Evolutionary conservation across 2,888 invertebrate genomes (phyloP).

Genomic region (Lissocephala sabroskyi): DNA sequence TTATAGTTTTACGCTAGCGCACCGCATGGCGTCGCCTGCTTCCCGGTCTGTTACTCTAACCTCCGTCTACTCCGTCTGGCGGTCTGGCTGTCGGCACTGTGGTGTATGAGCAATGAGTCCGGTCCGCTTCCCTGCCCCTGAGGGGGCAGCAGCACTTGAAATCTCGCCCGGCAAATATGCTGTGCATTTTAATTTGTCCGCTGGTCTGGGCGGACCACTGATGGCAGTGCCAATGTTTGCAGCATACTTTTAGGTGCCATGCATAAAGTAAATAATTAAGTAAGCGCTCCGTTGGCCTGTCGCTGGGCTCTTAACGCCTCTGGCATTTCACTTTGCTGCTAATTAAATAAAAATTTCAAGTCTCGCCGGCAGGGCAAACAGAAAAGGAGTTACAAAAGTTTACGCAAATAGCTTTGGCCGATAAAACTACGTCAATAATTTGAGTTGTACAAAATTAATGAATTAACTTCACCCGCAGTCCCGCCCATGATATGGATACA

Average conservation of each 20-base stretch:
- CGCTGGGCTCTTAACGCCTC: neutral
- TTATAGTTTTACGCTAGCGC: conserved; percentile 52
- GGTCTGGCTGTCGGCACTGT: conserved; percentile 2
- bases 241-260: conserved; percentile 53
- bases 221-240: conserved; percentile 4
- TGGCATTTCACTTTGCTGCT: conserved; percentile 18
- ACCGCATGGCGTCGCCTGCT: conserved; percentile 35
- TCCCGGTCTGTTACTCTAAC: conserved; percentile 4
- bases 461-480: conserved; percentile 73
- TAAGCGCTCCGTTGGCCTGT: conserved; percentile 46
- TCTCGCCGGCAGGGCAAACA: too few species aligned
- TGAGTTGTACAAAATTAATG: too few species aligned
- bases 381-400: too few species aligned
- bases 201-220: neutral
- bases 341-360: conserved; percentile 59
- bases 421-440: too few species aligned
- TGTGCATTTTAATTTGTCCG: conserved; percentile 48
- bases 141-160: conserved; percentile 43
- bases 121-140: conserved; percentile 6
- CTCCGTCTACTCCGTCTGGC: conserved; percentile 17
- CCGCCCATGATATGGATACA: conserved; percentile 83
- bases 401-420: too few species aligned
- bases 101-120: conserved; percentile 35
- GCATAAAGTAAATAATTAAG: conserved; percentile 63
- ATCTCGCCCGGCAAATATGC: conserved; percentile 53